Percentiles rank a stretch among this genome's conserved stretches.
These are phyloP conservation scores for Drosophila serrata DNA, from an alignment of 1,140 invertebrate genomes.

Conservation along the genomic window DNA sequence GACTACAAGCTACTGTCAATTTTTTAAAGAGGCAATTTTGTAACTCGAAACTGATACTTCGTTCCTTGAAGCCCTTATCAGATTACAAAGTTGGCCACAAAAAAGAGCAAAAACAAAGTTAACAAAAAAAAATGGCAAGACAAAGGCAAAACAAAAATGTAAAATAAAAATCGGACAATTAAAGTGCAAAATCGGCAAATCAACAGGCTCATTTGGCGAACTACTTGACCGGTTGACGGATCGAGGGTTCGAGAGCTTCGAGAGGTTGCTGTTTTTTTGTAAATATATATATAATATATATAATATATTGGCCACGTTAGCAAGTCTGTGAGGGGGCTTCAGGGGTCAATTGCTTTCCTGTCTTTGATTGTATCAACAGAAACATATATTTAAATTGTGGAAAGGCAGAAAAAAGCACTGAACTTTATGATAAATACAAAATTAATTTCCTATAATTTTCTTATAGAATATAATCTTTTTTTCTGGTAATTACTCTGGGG, in stretches of 20 bases:
- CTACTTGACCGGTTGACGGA: conserved; percentile 35
- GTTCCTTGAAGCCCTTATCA: conserved; percentile 26
- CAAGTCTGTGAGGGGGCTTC: conserved; percentile 18
- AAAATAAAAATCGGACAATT: conserved; percentile 56
- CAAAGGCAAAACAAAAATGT: conserved; percentile 16
- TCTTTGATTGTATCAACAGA: conserved; percentile 30
- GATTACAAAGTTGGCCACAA: conserved; percentile 17
- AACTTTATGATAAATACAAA: background rate
- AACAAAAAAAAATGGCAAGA: conserved; percentile 22
- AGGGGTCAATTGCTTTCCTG: conserved; percentile 16
- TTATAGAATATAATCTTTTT: background rate
- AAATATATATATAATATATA: no score
- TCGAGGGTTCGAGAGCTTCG: conserved; percentile 20
- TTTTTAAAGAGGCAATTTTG: conserved; percentile 4
- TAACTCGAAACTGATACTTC: background rate
- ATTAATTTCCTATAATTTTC: background rate
- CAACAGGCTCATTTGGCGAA: conserved; percentile 29
- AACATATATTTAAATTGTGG: background rate
- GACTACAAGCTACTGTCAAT: background rate
- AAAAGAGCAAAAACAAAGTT: conserved; percentile 13
- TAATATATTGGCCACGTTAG: conserved; percentile 46
- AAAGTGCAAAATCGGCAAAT: conserved; percentile 66
- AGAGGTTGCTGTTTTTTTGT: conserved; percentile 20
- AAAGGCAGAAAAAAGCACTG: background rate
- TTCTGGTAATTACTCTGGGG: background rate